Conservation (phyloP, 2,113 vertebrate genomes). For the Gorilla gorilla region DNA sequence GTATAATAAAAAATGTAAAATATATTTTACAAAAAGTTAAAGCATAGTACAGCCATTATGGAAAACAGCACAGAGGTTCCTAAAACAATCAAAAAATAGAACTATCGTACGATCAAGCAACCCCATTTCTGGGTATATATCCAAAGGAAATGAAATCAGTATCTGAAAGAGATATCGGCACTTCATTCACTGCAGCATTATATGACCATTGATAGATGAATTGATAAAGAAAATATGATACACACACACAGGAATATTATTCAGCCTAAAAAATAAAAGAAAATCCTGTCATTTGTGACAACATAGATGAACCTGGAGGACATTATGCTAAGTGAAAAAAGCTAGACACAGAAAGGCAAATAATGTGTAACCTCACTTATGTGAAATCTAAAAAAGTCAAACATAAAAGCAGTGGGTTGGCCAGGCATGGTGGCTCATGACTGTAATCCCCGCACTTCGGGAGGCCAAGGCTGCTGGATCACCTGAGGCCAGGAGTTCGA, state of each 20-base stretch:
- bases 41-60: not conserved
- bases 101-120: not conserved
- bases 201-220: not conserved
- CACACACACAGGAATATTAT: not conserved
- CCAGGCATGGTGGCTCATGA: no score
- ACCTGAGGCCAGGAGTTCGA: no score
- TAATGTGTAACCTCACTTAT: not conserved
- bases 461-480: no score
- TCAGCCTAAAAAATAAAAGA: not conserved
- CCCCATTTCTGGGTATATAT: not conserved
- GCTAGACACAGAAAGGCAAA: not conserved
- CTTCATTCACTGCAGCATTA: not conserved
- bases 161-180: not conserved
- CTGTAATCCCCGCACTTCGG: no score
- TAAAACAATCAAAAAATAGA: constrained; percentile 41
- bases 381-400: not conserved
- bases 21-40: constrained; percentile 30
- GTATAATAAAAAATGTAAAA: not conserved
- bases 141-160: not conserved
- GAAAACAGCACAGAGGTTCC: constrained; percentile 29
- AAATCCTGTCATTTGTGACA: not conserved
- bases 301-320: not conserved
- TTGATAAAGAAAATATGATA: not conserved
- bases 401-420: not conserved
- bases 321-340: not conserved